Conservation (phyloP, 2,888 invertebrate species). For the Apamea anceps region DNA sequence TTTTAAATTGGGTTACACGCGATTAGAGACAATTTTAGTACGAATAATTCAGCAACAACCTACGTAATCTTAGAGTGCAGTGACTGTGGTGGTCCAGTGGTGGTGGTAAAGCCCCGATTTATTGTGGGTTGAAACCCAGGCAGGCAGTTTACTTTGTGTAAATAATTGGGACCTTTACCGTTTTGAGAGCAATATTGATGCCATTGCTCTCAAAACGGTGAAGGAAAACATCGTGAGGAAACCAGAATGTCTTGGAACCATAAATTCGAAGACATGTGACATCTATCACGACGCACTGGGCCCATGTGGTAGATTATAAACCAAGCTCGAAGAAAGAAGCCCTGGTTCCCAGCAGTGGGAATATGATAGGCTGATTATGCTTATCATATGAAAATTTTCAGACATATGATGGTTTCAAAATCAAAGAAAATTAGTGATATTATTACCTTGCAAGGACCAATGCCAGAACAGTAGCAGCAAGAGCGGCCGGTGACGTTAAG, state of each 20-base stretch:
- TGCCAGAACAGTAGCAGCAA: constrained; percentile 91
- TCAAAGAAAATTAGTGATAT: neutral
- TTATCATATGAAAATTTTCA: neutral
- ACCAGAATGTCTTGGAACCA: neutral
- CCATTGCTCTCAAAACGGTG: neutral
- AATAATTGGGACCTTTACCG: too few species aligned
- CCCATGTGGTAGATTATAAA: neutral
- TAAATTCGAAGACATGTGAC: neutral
- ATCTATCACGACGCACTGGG: neutral
- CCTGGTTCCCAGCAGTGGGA: neutral
- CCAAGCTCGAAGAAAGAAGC: neutral
- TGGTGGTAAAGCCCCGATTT: neutral
- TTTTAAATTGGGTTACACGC: neutral
- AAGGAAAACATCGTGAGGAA: neutral
- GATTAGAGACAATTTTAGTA: neutral
- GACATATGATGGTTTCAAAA: neutral
- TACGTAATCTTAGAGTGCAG: neutral
- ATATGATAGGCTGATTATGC: neutral
- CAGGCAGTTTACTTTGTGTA: neutral
- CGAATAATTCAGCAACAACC: neutral
- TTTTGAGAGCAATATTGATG: too few species aligned
- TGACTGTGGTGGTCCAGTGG: neutral
- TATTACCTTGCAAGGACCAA: constrained; percentile 88
- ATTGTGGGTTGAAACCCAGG: neutral
- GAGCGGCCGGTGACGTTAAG: constrained; percentile 90